Evolutionary conservation across 2,113 vertebrate genomes (phyloP).

Genomic region (Muscicapa adusta): DNA sequence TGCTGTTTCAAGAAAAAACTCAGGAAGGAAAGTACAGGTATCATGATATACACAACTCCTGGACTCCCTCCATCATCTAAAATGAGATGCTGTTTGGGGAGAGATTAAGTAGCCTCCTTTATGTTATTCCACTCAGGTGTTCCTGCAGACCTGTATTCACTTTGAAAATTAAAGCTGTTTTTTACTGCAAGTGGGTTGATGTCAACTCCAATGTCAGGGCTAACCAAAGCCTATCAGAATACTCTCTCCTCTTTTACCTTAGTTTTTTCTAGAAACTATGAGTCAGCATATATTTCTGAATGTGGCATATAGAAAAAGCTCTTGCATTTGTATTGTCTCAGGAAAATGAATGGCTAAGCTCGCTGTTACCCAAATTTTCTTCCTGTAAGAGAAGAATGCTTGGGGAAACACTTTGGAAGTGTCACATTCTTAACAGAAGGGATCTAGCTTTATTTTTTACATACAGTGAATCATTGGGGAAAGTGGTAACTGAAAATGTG

Average conservation of each 20-base stretch:
- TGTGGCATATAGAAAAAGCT: not conserved
- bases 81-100: not conserved
- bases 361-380: not conserved
- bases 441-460: not conserved
- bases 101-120: not conserved
- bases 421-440: not conserved
- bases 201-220: not conserved
- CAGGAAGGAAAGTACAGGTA: not conserved
- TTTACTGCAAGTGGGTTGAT: conserved; percentile 24
- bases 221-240: not conserved
- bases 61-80: not conserved
- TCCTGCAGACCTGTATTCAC: not conserved
- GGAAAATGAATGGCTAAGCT: not conserved
- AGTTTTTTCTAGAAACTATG: not conserved
- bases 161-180: conserved; percentile 22
- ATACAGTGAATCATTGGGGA: not conserved
- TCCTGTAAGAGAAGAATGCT: not conserved
- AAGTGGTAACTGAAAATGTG: not conserved
- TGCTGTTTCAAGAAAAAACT: not conserved
- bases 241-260: not conserved
- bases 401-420: not conserved
- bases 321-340: not conserved
- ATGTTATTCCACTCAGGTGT: conserved; percentile 40
- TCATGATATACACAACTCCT: not conserved
- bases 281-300: conserved; percentile 3